Percentiles rank a stretch among this genome's conserved stretches.
These are phyloP conservation scores for Polyommatus icarus DNA, from an alignment of 2,888 invertebrate genomes.

Conservation along the genomic window DNA sequence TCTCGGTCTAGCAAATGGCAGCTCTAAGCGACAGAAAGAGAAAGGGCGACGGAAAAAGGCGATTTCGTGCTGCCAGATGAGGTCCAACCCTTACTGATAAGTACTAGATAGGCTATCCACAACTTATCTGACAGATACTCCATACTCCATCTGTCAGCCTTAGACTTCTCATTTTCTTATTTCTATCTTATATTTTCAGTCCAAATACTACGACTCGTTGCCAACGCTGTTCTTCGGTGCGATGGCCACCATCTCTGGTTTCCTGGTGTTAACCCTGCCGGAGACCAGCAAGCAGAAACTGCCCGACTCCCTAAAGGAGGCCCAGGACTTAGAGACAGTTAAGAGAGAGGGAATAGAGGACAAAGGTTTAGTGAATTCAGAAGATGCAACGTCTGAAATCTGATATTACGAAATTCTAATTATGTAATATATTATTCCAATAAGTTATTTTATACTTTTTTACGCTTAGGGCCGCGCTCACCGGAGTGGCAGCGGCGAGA, in stretches of 20 bases:
- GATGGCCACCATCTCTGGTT: constrained; percentile 78
- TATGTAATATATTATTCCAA: too few relatives aligned
- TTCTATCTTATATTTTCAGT: constrained; percentile 37
- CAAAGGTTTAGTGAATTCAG: constrained; percentile 6
- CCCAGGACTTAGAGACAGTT: constrained; percentile 67
- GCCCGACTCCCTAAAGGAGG: constrained; percentile 82
- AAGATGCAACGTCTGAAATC: background rate
- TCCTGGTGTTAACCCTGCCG: constrained; percentile 79
- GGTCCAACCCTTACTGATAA: too few relatives aligned
- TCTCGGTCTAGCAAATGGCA: too few relatives aligned
- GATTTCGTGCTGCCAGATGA: too few relatives aligned
- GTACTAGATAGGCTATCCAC: too few relatives aligned
- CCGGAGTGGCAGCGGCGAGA: too few relatives aligned
- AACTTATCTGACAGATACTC: too few relatives aligned
- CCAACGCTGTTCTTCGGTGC: constrained; percentile 82
- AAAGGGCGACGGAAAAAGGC: too few relatives aligned
- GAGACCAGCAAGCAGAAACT: constrained; percentile 82
- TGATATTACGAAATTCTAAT: background rate
- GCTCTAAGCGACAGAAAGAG: too few relatives aligned
- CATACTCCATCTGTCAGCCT: too few relatives aligned
- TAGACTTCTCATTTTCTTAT: background rate
- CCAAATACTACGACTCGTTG: constrained; percentile 66
- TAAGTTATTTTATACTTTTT: too few relatives aligned
- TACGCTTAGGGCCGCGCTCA: too few relatives aligned
- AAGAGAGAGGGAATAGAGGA: constrained; percentile 36